phyloP scores from a whole-genome alignment of 2,797 vertebrate genomes.

The Rhinella marina region DNA sequence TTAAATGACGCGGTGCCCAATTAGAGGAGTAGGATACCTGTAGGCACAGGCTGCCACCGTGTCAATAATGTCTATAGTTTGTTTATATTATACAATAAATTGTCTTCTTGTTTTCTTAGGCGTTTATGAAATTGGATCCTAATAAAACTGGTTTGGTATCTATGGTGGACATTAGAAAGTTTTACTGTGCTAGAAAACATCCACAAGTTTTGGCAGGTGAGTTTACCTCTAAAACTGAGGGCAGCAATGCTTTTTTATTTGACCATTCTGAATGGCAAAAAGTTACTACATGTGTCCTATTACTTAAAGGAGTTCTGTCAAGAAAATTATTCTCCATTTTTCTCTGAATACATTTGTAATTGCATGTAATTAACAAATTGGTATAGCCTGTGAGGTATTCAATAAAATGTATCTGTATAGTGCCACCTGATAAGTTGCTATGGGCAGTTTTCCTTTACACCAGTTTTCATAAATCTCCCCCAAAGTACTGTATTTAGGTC shows the following conservation, averaged over 20 bases:
- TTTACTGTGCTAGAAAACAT: conserved; percentile 77
- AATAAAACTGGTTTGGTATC: conserved; percentile 74
- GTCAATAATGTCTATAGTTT: background rate
- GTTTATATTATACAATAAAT: too few species aligned
- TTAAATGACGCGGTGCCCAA: too few species aligned
- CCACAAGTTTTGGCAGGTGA: conserved; percentile 77
- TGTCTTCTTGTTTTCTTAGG: conserved; percentile 67
- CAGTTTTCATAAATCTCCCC: too few species aligned
- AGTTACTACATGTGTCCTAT: background rate
- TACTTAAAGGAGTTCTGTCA: background rate
- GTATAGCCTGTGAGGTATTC: too few species aligned
- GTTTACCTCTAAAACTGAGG: background rate
- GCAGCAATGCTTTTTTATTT: background rate
- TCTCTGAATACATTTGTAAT: too few species aligned
- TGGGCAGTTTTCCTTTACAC: too few species aligned
- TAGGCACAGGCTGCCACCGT: too few species aligned
- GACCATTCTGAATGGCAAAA: background rate
- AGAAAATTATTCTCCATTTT: too few species aligned
- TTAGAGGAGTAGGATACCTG: too few species aligned
- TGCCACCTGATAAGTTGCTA: too few species aligned
- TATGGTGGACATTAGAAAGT: conserved; percentile 75
- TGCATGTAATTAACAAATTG: too few species aligned
- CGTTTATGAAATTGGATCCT: conserved; percentile 80
- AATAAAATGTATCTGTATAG: too few species aligned
- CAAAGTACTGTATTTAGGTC: background rate